Percentiles rank a stretch among this genome's conserved stretches.
phyloP scores from a whole-genome alignment of 2,888 invertebrate species.

The Tetranychus piercei region DNA sequence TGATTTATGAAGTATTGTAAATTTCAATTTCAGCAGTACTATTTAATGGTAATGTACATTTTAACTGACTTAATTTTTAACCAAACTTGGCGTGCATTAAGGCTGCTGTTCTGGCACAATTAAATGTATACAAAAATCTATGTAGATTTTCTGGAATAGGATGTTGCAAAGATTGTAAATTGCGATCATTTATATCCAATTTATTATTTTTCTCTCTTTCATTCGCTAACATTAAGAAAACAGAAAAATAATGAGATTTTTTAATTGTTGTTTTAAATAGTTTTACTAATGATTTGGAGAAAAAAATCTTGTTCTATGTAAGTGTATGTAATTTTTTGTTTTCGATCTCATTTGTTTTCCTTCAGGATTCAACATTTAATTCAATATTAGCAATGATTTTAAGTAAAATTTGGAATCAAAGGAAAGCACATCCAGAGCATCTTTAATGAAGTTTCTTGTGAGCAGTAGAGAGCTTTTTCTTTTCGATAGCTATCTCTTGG shows the following conservation, averaged over 20 bases:
- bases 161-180: not conserved
- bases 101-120: not conserved
- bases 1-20: not conserved
- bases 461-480: too few relatives aligned
- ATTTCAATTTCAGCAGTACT: not conserved
- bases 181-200: too few relatives aligned
- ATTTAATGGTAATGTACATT: not conserved
- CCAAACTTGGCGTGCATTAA: conserved; percentile 12
- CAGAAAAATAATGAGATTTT: not conserved
- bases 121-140: too few relatives aligned
- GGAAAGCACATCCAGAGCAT: not conserved
- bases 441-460: too few relatives aligned
- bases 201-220: not conserved
- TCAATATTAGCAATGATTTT: not conserved
- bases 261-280: not conserved
- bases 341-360: not conserved
- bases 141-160: conserved; percentile 3
- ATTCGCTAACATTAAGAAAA: not conserved
- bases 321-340: not conserved
- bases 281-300: too few relatives aligned
- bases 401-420: not conserved
- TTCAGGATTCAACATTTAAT: conserved; percentile 5
- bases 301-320: not conserved
- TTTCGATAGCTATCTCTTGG: too few relatives aligned
- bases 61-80: not conserved